Conservation (phyloP, 2,888 invertebrate genomes). For the Tigriopus californicus region DNA sequence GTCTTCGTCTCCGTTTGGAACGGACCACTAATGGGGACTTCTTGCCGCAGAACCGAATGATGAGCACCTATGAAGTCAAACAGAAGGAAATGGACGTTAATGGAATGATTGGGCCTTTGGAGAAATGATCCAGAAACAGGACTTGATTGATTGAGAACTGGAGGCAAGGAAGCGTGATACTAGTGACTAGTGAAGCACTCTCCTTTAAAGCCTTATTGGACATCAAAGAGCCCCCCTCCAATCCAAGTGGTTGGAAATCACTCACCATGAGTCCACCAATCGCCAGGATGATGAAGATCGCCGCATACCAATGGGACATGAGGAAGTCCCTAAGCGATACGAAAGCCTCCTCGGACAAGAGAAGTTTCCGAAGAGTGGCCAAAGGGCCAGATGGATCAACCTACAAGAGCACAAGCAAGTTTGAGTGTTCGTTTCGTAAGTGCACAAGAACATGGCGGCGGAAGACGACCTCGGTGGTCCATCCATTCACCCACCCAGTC, state of each 20-base stretch:
- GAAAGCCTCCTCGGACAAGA: slow-evolving; percentile 77
- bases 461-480: neutral
- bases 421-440: neutral
- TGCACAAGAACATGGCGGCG: too few species aligned
- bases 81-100: neutral
- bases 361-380: slow-evolving; percentile 81
- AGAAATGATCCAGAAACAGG: too few species aligned
- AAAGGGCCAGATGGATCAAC: slow-evolving; percentile 97
- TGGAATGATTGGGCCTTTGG: too few species aligned
- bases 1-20: neutral
- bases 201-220: neutral
- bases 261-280: slow-evolving; percentile 58
- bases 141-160: too few species aligned
- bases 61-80: slow-evolving; percentile 41
- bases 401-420: slow-evolving; percentile 20
- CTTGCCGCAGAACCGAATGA: slow-evolving; percentile 60
- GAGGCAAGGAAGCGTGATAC: too few species aligned
- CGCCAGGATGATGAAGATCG: slow-evolving; percentile 51
- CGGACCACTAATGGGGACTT: slow-evolving; percentile 47
- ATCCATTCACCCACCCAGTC: neutral
- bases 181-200: neutral
- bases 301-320: slow-evolving; percentile 74
- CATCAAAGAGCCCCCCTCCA: neutral
- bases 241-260: slow-evolving; percentile 21
- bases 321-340: slow-evolving; percentile 74